phyloP scores from a whole-genome alignment of 2,113 vertebrate species.

The Camelus dromedarius region DNA sequence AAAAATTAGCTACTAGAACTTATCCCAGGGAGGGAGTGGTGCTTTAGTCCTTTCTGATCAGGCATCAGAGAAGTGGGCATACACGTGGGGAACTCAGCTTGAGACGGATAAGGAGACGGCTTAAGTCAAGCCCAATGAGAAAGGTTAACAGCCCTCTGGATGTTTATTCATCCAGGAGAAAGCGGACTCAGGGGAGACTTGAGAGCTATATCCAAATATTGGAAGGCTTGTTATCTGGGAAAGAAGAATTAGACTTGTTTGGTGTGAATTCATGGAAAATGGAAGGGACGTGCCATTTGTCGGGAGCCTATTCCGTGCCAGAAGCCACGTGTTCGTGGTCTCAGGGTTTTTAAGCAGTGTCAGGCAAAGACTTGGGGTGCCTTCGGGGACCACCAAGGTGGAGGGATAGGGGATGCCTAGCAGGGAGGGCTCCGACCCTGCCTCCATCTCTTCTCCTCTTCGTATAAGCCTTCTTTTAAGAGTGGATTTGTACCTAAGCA shows the following conservation, averaged over 20 bases:
- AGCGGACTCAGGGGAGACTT: background rate
- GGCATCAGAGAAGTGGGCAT: background rate
- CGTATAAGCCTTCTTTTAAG: background rate
- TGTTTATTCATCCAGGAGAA: background rate
- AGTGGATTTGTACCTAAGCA: background rate
- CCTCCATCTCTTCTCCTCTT: background rate
- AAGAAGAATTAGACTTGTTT: background rate
- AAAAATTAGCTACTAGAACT: background rate
- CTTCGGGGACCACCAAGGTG: no score
- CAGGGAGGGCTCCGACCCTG: background rate
- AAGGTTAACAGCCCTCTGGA: background rate
- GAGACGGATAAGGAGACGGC: background rate
- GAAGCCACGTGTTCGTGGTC: background rate
- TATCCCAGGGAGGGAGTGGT: background rate
- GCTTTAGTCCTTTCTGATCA: background rate
- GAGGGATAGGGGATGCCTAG: background rate
- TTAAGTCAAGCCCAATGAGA: background rate
- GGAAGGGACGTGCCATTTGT: background rate
- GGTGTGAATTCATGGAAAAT: background rate
- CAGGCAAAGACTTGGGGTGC: background rate
- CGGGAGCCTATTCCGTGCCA: background rate
- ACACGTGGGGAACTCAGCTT: background rate
- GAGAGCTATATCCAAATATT: conserved; percentile 23
- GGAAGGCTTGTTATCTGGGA: background rate
- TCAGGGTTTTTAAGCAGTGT: background rate